A percentile compares a stretch with the other conserved stretches of the same genome.
These are phyloP conservation scores for Motacilla alba DNA, from an alignment of 2,113 vertebrate genomes.

Conservation along the genomic window DNA sequence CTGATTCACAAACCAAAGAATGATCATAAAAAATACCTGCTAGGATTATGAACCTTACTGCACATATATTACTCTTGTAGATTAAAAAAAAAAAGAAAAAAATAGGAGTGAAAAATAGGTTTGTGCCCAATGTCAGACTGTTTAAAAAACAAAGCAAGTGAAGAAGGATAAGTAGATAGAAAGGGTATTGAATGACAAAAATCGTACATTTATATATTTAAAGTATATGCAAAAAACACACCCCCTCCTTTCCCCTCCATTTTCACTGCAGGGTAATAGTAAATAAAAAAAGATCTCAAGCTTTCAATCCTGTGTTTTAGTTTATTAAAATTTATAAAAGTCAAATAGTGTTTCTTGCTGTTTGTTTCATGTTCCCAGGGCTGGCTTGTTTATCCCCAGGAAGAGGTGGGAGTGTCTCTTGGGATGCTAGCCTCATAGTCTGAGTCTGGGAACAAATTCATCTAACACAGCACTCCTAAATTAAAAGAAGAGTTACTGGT, in stretches of 20 bases:
- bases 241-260: not conserved
- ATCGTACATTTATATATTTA: not conserved
- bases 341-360: constrained; percentile 34
- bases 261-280: constrained; percentile 28
- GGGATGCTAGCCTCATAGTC: constrained; percentile 21
- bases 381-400: constrained; percentile 47
- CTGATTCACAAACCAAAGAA: not conserved
- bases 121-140: not conserved
- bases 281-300: not conserved
- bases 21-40: not conserved
- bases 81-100: not conserved
- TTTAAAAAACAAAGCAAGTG: not conserved
- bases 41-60: not conserved
- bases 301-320: not conserved
- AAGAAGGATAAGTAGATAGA: not conserved
- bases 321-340: constrained; percentile 51
- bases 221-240: not conserved
- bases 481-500: constrained; percentile 53
- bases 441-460: constrained; percentile 44
- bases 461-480: constrained; percentile 23
- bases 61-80: not conserved
- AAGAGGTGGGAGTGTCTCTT: constrained; percentile 54
- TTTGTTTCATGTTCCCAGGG: constrained; percentile 37
- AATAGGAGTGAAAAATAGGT: not conserved
- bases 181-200: not conserved